Percentiles rank a stretch among this genome's conserved stretches.
Evolutionary conservation across 2,888 invertebrate genomes (phyloP).

Genomic region (Lordiphosa andalusiaca): DNA sequence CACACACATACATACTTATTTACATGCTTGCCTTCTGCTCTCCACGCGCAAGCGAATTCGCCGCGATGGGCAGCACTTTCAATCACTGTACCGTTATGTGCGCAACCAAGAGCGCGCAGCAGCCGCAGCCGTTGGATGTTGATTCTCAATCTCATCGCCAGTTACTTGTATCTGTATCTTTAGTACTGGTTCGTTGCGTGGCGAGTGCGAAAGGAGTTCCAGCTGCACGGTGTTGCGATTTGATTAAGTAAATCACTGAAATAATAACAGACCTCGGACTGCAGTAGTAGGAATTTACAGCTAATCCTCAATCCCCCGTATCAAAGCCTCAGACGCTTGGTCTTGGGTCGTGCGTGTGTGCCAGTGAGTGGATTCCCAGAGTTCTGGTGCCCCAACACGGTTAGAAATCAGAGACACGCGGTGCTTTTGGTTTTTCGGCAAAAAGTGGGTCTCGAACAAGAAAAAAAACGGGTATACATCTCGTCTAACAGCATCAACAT

Average conservation of each 20-base stretch:
- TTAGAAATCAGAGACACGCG: constrained; percentile 24
- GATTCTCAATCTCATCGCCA: constrained; percentile 9
- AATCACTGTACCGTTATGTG: constrained; percentile 23
- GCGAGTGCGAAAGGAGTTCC: constrained; percentile 56
- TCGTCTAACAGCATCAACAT: constrained; percentile 19
- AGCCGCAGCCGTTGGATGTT: constrained; percentile 12
- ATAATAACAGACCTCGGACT: constrained; percentile 19
- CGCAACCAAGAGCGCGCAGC: constrained; percentile 36
- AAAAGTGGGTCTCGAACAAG: constrained; percentile 57
- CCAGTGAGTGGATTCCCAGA: too few species aligned
- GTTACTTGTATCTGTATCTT: constrained; percentile 50
- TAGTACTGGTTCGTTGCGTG: constrained; percentile 75
- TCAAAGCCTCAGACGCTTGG: too few species aligned
- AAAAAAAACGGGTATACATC: constrained; percentile 54
- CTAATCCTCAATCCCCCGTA: too few species aligned
- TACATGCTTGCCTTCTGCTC: constrained; percentile 2
- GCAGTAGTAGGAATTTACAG: background rate
- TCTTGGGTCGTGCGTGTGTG: too few species aligned
- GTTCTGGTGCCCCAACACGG: too few species aligned
- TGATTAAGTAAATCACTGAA: constrained; percentile 67
- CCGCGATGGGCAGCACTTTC: constrained; percentile 52
- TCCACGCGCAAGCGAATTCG: constrained; percentile 51
- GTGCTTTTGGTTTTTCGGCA: constrained; percentile 37
- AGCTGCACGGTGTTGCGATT: constrained; percentile 38
- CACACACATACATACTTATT: constrained; percentile 8